phyloP scores from a whole-genome alignment of 2,888 invertebrate genomes.

The Dynastes maya region DNA sequence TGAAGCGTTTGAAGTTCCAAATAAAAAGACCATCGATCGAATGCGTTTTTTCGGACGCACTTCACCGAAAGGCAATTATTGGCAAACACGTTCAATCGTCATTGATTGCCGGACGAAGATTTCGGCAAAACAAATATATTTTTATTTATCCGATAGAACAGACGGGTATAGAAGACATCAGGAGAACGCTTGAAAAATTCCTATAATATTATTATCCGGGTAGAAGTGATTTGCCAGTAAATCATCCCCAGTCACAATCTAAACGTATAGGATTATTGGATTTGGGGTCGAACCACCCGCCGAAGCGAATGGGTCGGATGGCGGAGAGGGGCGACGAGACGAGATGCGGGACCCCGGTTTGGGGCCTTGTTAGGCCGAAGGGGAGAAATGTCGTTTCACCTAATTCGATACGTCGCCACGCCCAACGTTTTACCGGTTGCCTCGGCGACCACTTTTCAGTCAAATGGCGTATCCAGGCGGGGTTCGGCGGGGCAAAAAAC shows the following conservation, averaged over 20 bases:
- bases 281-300: constrained; percentile 60
- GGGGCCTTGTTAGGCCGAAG: constrained; percentile 50
- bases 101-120: constrained; percentile 15
- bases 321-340: constrained; percentile 51
- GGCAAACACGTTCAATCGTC: constrained; percentile 16
- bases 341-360: constrained; percentile 42
- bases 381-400: constrained; percentile 52
- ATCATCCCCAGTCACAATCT: constrained; percentile 67
- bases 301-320: constrained; percentile 17
- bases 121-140: constrained; percentile 54
- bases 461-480: constrained; percentile 64
- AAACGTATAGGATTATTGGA: constrained; percentile 68
- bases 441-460: constrained; percentile 61
- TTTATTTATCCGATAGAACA: constrained; percentile 29
- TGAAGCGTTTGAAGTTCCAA: not conserved
- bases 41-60: too few species aligned
- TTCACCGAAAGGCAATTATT: not conserved
- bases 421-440: constrained; percentile 66
- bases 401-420: constrained; percentile 64
- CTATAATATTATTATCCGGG: constrained; percentile 64
- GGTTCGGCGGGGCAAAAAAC: constrained; percentile 52
- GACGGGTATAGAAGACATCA: constrained; percentile 11
- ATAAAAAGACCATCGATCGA: not conserved
- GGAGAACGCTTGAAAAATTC: constrained; percentile 54
- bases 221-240: constrained; percentile 66